Evolutionary conservation across 1,140 invertebrate species (phyloP).

Genomic region (Nephila pilipes): DNA sequence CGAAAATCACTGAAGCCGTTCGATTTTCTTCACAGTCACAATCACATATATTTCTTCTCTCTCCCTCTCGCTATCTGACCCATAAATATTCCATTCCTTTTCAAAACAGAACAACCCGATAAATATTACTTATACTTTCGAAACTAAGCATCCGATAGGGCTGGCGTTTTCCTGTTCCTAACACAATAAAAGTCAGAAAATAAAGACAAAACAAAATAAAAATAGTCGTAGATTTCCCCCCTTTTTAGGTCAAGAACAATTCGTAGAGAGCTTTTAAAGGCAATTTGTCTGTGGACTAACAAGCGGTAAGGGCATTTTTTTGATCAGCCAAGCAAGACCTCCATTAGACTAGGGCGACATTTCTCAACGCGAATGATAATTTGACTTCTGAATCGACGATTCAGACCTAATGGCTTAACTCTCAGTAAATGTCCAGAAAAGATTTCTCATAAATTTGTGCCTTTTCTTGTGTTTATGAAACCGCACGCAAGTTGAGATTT

Average conservation of each 20-base stretch:
- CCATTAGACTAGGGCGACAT: conserved; percentile 46
- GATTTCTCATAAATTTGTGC: neutral
- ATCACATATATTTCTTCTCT: conserved; percentile 10
- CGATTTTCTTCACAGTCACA: conserved; percentile 17
- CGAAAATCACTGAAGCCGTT: conserved; percentile 35
- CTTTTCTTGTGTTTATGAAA: conserved; percentile 8
- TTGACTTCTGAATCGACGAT: conserved; percentile 23
- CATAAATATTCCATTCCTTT: conserved; percentile 49
- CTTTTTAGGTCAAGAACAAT: conserved; percentile 69
- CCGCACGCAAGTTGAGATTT: neutral
- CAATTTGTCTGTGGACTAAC: conserved; percentile 55
- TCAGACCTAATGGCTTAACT: conserved; percentile 43
- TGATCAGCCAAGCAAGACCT: conserved; percentile 48
- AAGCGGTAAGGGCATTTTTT: conserved; percentile 55
- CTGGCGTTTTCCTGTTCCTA: conserved; percentile 35
- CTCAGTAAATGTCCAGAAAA: conserved; percentile 34
- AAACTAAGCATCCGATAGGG: conserved; percentile 45
- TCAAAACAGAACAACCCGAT: conserved; percentile 28
- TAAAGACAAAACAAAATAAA: conserved; percentile 50
- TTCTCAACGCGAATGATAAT: conserved; percentile 55
- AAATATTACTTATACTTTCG: conserved; percentile 63
- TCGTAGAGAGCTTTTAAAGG: conserved; percentile 41
- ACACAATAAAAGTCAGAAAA: conserved; percentile 51
- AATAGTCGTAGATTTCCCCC: conserved; percentile 37
- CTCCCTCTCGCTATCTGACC: conserved; percentile 21